Conservation (phyloP, 2,797 vertebrate species). For the Enteromius anoplus region DNA sequence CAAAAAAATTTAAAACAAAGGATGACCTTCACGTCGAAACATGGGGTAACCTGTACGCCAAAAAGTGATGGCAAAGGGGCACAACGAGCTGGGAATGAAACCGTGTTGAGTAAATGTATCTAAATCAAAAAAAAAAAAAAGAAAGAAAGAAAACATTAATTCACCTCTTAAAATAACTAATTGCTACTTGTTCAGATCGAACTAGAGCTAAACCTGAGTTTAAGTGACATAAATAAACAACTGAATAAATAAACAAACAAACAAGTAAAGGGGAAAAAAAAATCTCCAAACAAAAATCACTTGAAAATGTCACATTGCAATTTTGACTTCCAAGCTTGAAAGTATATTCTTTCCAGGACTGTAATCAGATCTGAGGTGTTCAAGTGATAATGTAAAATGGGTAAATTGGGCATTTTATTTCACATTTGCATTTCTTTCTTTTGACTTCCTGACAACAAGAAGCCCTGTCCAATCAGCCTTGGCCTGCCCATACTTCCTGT, state of each 20-base stretch:
- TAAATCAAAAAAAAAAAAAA: no score
- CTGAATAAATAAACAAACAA: neutral
- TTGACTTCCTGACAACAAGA: slow-evolving; percentile 2
- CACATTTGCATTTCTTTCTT: neutral
- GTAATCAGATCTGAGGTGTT: neutral
- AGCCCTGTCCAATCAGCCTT: no score
- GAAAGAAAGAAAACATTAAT: neutral
- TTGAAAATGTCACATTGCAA: neutral
- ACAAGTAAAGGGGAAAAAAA: neutral
- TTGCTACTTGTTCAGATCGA: neutral
- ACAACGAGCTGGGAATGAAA: no score
- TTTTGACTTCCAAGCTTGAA: neutral
- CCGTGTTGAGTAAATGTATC: no score
- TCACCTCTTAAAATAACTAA: neutral
- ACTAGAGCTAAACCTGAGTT: neutral
- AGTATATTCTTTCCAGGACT: neutral
- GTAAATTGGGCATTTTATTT: neutral
- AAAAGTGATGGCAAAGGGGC: no score
- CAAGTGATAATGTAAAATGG: neutral
- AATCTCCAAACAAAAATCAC: neutral
- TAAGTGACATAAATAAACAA: neutral
- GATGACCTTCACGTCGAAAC: no score
- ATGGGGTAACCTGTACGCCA: no score
- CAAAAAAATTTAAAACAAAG: no score
- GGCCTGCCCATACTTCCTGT: no score